A percentile compares a stretch with the other conserved stretches of the same genome.
These are phyloP conservation scores for Nixonia krombeini DNA, from an alignment of 1,140 invertebrate genomes.

Conservation along the genomic window DNA sequence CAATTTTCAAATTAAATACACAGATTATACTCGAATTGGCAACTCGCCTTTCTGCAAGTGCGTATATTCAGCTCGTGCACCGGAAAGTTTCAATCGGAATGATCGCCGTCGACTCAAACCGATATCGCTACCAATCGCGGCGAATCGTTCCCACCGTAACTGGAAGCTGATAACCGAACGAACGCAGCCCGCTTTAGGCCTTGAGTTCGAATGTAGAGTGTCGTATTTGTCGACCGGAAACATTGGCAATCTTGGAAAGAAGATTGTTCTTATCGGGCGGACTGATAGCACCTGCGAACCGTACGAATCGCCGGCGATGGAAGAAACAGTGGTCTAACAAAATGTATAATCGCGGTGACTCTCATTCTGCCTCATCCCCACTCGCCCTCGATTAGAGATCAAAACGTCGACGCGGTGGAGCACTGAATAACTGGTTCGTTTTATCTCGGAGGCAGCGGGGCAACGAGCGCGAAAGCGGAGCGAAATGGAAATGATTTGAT, in stretches of 20 bases:
- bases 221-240: slow-evolving; percentile 27
- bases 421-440: slow-evolving; percentile 39
- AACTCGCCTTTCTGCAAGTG: neutral
- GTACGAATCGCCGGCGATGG: neutral
- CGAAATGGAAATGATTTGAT: slow-evolving; percentile 67
- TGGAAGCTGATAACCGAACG: no score
- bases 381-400: slow-evolving; percentile 39
- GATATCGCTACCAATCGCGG: no score
- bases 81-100: no score
- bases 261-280: slow-evolving; percentile 18
- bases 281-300: slow-evolving; percentile 21
- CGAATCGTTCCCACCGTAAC: no score
- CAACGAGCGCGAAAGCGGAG: slow-evolving; percentile 12
- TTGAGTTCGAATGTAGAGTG: no score
- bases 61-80: no score
- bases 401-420: slow-evolving; percentile 20
- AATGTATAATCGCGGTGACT: slow-evolving; percentile 39
- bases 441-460: slow-evolving; percentile 25
- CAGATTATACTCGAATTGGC: slow-evolving; percentile 4
- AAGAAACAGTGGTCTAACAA: slow-evolving; percentile 29
- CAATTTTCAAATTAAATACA: no score
- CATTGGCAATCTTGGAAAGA: slow-evolving; percentile 24
- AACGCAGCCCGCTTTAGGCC: no score
- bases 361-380: slow-evolving; percentile 23
- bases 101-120: no score